Percentiles rank a stretch among this genome's conserved stretches.
phyloP scores from a whole-genome alignment of 37 sponge, comb jelly and placozoan species.

The Spongilla lacustris region DNA sequence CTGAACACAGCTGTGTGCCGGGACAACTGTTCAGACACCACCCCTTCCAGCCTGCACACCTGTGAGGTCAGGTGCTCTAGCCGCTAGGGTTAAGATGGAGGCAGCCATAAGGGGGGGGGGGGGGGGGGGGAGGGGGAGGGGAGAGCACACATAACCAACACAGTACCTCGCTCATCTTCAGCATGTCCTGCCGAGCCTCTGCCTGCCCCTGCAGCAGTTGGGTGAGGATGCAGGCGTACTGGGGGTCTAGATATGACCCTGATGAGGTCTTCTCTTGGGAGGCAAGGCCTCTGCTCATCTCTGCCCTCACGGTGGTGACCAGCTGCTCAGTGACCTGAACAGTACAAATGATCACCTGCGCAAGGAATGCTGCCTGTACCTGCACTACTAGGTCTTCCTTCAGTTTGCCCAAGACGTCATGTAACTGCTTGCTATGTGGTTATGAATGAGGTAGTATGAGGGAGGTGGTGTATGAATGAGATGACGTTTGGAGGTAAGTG shows the following conservation, averaged over 20 bases:
- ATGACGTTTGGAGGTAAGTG: too few relatives aligned
- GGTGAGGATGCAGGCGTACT: neutral
- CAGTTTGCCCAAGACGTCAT: neutral
- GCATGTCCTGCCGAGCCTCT: neutral
- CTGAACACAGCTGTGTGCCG: neutral
- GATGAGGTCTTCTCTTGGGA: neutral
- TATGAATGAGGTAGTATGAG: too few relatives aligned
- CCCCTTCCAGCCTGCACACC: neutral
- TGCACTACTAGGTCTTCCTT: neutral
- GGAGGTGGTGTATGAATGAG: too few relatives aligned
- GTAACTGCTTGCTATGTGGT: neutral
- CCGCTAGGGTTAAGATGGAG: neutral
- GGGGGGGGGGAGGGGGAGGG: too few relatives aligned
- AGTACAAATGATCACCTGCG: neutral
- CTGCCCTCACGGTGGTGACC: neutral
- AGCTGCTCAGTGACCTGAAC: slow-evolving; percentile 7
- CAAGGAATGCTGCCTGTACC: neutral
- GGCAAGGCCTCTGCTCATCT: neutral
- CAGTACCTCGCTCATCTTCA: slow-evolving; percentile 16
- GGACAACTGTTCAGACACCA: neutral
- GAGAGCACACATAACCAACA: neutral
- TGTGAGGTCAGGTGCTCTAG: neutral
- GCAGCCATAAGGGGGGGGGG: too few relatives aligned
- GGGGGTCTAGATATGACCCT: neutral
- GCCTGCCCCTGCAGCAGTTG: slow-evolving; percentile 24